A percentile compares a stretch with the other conserved stretches of the same genome.
Conservation (phyloP, 2,888 invertebrate species). For the Elysia crispata region DNA sequence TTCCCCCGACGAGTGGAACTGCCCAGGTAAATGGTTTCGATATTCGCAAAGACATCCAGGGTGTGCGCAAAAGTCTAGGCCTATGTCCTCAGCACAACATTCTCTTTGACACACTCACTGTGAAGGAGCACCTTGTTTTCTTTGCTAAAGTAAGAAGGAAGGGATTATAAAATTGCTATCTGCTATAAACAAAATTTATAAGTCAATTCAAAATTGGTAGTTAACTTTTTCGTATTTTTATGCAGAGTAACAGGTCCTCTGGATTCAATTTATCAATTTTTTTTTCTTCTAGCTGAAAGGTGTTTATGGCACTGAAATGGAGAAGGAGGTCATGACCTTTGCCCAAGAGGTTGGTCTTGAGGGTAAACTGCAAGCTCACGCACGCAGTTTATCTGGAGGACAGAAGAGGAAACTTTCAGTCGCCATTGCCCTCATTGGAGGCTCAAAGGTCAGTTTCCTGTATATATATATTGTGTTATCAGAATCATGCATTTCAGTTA, state of each 20-base stretch:
- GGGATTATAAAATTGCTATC: too few species aligned
- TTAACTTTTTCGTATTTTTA: too few species aligned
- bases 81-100: slow-evolving; percentile 92
- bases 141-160: slow-evolving; percentile 82
- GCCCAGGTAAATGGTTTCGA: slow-evolving; percentile 85
- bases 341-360: slow-evolving; percentile 62
- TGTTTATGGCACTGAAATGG: slow-evolving; percentile 38
- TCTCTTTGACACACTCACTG: slow-evolving; percentile 88
- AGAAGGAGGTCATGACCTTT: slow-evolving; percentile 49
- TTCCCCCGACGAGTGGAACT: slow-evolving; percentile 80
- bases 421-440: slow-evolving; percentile 76
- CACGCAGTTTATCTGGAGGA: slow-evolving; percentile 73
- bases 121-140: slow-evolving; percentile 88
- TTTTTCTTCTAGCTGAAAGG: slow-evolving; percentile 66
- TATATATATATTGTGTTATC: slow-evolving; percentile 58
- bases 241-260: too few species aligned
- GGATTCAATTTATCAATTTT: neutral
- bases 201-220: too few species aligned
- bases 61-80: slow-evolving; percentile 86
- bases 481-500: too few species aligned
- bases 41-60: slow-evolving; percentile 82
- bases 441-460: slow-evolving; percentile 71
- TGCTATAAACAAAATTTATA: too few species aligned
- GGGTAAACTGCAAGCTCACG: slow-evolving; percentile 62
- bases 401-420: slow-evolving; percentile 76